Evolutionary conservation across 2,888 invertebrate species (phyloP).

Genomic region (Ectemnius cavifrons): DNA sequence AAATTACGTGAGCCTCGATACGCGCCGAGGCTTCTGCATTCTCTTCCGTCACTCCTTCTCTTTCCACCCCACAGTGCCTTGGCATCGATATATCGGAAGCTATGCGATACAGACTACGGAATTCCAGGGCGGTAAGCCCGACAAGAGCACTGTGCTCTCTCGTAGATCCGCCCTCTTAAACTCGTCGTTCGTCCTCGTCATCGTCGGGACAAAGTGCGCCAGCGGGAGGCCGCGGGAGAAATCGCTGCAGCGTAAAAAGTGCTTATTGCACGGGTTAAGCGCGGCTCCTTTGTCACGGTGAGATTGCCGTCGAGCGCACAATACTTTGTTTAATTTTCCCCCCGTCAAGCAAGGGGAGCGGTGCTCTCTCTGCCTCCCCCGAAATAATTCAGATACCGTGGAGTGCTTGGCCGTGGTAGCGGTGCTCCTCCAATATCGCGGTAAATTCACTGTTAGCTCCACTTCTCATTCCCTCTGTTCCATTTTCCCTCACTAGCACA

Average conservation of each 20-base stretch:
- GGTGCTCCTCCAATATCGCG: no score
- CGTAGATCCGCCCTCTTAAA: no score
- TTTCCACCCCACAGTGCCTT: not conserved
- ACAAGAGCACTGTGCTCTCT: slow-evolving; percentile 12
- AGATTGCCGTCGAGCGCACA: slow-evolving; percentile 29
- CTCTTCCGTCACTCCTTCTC: no score
- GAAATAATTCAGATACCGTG: no score
- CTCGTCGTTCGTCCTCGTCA: slow-evolving; percentile 12
- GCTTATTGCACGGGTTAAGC: slow-evolving; percentile 23
- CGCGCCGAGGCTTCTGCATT: slow-evolving; percentile 12
- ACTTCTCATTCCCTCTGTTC: no score
- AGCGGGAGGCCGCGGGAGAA: slow-evolving; percentile 8
- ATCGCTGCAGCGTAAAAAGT: slow-evolving; percentile 36
- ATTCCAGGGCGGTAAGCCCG: slow-evolving; percentile 1
- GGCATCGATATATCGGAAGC: slow-evolving; percentile 35
- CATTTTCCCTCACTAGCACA: no score
- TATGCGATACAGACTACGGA: slow-evolving; percentile 13
- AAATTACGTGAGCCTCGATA: slow-evolving; percentile 34
- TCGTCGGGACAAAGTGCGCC: slow-evolving; percentile 18
- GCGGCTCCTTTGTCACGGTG: slow-evolving; percentile 31
- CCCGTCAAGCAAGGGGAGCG: no score
- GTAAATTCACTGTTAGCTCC: no score
- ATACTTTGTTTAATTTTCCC: slow-evolving; percentile 30
- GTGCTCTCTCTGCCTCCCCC: no score
- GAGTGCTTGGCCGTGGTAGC: no score